Evolutionary conservation across 92 coral and sea anemone genomes (phyloP), one percentile per base, ranked within the genome.

Genomic region (Porites evermanni): DNA sequence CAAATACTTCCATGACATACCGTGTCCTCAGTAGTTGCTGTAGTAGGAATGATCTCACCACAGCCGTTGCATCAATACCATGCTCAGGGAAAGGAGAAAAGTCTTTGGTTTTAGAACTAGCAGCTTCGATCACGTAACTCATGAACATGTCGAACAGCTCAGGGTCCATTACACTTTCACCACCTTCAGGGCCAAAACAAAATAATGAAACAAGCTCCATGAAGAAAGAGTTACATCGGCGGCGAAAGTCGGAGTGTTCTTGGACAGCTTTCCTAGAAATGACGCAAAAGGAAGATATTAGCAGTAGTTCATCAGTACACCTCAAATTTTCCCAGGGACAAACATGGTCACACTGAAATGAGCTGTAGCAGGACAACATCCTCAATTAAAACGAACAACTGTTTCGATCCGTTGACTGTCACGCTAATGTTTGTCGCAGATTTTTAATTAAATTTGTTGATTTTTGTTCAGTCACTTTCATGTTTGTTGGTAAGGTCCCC

Each of bases 31-130:
- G 80, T 53, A 95, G 94, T 73, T 95, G 98, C 81, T 95, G 94
- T 20, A 95, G 81, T 7, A 95, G 92, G 68, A 95, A 95, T 1
- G 98, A 95, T 53, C 98, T 88, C 75, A 95, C 96, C 64, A 95
- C 96, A 9, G 98, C 96, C 4, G 96, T 95, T 54, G 92, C 83
- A 75, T 95, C 98, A 38, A 93, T 91, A 50, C 94, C 96, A 74
- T 93, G 92, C 78, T 91, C 96, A 58, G 94, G 93, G 78, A 95
- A 95, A 12, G 98, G 98, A 1, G 98, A 90, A 59, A 95, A 95
- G 66, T 77, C 88, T 64, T 93, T 91, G 38, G 98, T 93, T 53
- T 85, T 70, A 6, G 93, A 88, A 52, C 77, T 82, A 29, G 47
- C 0, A 38, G 88, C 90, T 14, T 88, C 84, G 19, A 92, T 87